Base-by-base conservation (phyloP, 2,113 vertebrate genomes). In the Nothobranchius furzeri region DNA sequence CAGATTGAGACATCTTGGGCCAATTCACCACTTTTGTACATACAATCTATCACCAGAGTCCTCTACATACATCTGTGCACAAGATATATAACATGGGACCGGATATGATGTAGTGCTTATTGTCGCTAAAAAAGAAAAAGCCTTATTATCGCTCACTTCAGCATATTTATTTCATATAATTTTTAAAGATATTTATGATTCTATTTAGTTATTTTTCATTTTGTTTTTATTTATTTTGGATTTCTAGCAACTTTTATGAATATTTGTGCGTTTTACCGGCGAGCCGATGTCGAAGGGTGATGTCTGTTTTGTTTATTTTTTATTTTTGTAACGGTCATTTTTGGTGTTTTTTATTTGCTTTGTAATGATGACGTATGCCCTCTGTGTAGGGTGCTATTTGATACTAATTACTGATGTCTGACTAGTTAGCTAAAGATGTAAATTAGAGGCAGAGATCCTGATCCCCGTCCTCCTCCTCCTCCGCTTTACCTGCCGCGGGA, bases 91-190 rank as follows among this genome's bases (percentile, higher is more conserved):
- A 30, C 45, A 79, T 83, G 85, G 79, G 86, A 40, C 87, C 85
- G 85, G 85, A 87, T 85, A 83, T 89, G 84, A 87, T 83, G 88
- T 90, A 79, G 81, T 89, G 85, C 70, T 89, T 86, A 86, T 75
- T 79, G 87, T 88, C 47, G 78, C 84, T 76, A 78, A 78, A 74
- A 81, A 47, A 2, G 77, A 75, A 78, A 79, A 83, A 91, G 90
- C 91, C 91, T 92, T 92, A 92, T 90, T 92, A 86, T 88, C 42
- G 87, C 86, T 90, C 84, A 86, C 82, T 86, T 85, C 84, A 82
- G 86, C 82, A 86, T 85, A 85, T 87, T 89, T 86, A 87, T 89
- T 87, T 89, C 70, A 48, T 82, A 85, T 90, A 78, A 69, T 89
- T 90, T 87, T 81, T 61, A 51, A 78, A 70, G 51, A 88, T 86